Conservation (phyloP, 2,113 vertebrate species). For the Melospiza georgiana region DNA sequence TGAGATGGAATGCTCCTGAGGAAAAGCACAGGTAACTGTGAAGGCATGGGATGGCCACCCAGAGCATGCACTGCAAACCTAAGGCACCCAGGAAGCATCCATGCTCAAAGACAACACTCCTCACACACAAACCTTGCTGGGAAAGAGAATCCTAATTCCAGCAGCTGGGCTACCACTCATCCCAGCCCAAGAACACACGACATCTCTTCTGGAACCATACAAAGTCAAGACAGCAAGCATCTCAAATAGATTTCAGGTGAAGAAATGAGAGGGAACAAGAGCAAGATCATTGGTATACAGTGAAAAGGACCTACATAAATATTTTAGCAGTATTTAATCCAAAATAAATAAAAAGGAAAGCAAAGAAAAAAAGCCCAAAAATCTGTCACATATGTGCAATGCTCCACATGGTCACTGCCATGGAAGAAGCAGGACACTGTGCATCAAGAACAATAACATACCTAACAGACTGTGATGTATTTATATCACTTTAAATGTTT, state of each 20-base stretch:
- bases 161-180: neutral
- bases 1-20: neutral
- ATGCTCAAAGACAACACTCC: rapidly evolving
- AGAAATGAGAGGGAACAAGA: neutral
- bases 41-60: rapidly evolving
- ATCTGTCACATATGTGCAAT: neutral
- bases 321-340: neutral
- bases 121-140: rapidly evolving
- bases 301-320: neutral
- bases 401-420: neutral
- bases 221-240: neutral
- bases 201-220: neutral
- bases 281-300: neutral
- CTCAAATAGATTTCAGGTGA: neutral
- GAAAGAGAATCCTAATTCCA: neutral
- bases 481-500: neutral
- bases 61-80: neutral
- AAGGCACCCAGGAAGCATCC: neutral
- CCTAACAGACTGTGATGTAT: neutral
- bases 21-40: neutral
- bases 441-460: neutral
- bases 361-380: neutral
- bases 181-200: rapidly evolving
- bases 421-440: neutral
- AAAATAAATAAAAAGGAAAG: neutral